phyloP scores from a whole-genome alignment of 1,140 invertebrate species.

The Chironomus tepperi region DNA sequence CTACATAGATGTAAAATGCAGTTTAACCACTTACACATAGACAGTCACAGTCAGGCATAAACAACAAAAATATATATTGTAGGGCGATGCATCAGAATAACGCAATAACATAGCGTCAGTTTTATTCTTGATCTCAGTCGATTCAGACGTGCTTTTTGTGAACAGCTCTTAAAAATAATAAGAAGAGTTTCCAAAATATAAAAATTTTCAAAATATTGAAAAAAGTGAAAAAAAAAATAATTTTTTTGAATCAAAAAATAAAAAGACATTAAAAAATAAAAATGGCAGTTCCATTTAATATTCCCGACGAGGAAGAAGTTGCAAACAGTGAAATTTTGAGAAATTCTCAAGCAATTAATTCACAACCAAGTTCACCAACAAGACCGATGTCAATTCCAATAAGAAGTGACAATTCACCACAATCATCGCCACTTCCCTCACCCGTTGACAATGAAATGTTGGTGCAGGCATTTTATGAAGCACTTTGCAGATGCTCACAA shows the following conservation, averaged over 20 bases:
- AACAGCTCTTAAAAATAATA: neutral
- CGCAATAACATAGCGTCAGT: constrained; percentile 1
- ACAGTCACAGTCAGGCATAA: neutral
- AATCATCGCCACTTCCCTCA: neutral
- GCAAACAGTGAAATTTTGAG: neutral
- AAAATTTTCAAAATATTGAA: neutral
- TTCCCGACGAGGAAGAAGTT: neutral
- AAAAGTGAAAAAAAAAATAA: neutral
- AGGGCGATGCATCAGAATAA: neutral
- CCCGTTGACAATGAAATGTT: constrained; percentile 16
- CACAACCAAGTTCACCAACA: neutral
- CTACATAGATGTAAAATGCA: neutral
- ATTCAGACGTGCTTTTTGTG: neutral
- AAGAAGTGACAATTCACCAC: neutral
- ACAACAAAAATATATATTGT: neutral
- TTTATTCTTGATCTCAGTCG: neutral
- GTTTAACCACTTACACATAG: neutral
- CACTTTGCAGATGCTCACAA: neutral
- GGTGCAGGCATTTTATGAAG: constrained; percentile 16
- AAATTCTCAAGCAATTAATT: neutral
- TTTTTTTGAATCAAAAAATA: neutral
- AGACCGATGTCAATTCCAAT: neutral
- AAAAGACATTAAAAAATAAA: neutral
- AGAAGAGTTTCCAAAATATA: neutral
- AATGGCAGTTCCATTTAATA: constrained; percentile 18